A percentile compares a stretch with the other conserved stretches of the same genome.
Conservation (phyloP, 2,113 vertebrate species). For the Rynchops niger region DNA sequence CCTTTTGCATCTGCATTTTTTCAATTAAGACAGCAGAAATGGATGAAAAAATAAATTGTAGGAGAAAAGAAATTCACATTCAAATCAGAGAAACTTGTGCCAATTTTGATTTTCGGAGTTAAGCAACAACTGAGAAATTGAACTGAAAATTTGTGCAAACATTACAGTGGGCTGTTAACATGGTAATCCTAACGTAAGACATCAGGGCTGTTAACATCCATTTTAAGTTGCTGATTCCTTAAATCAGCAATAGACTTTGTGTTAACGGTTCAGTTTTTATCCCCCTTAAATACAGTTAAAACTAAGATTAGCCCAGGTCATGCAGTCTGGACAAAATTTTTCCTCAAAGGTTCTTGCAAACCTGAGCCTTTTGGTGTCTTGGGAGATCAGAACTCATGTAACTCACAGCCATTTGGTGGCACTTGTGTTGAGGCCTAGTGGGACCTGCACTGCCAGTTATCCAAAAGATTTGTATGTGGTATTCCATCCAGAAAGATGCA, state of each 20-base stretch:
- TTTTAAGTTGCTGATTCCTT: background rate
- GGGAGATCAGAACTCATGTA: background rate
- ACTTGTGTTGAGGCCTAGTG: background rate
- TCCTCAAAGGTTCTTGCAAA: background rate
- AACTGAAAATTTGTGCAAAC: background rate
- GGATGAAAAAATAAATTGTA: background rate
- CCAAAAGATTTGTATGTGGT: background rate
- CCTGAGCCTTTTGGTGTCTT: background rate
- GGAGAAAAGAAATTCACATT: background rate
- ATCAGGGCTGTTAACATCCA: background rate
- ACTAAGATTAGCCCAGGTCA: background rate
- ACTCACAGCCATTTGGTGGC: background rate
- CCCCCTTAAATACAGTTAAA: background rate
- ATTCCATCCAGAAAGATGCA: background rate
- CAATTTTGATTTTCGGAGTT: background rate
- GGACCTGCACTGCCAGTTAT: accelerated
- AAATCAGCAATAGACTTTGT: background rate
- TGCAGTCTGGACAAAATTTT: background rate
- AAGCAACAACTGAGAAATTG: background rate
- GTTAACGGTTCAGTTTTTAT: background rate
- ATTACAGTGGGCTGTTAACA: background rate
- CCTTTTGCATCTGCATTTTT: conserved; percentile 17
- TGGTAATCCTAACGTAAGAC: background rate
- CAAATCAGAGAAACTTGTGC: background rate
- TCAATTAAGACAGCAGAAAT: background rate